These are phyloP conservation scores for Zaprionus camerounensis DNA, from an alignment of 1,140 invertebrate species.

Conservation along the genomic window DNA sequence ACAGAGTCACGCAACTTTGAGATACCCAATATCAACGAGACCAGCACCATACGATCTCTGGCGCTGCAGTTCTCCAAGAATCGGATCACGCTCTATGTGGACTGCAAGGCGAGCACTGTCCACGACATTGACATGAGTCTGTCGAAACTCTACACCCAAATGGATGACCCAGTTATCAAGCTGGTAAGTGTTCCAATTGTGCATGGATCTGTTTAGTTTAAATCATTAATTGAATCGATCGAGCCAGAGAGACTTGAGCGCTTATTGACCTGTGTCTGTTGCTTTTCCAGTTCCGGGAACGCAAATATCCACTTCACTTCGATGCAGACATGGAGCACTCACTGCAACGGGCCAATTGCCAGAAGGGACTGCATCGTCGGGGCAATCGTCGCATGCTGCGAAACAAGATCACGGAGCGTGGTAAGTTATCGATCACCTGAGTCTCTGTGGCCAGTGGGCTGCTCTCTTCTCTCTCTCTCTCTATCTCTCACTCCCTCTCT, in stretches of 20 bases:
- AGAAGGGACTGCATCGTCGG: slow-evolving; percentile 74
- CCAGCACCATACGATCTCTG: slow-evolving; percentile 80
- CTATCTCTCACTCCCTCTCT: background rate
- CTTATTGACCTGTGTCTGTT: background rate
- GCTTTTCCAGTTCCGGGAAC: slow-evolving; percentile 84
- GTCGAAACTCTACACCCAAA: slow-evolving; percentile 79
- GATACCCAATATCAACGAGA: slow-evolving; percentile 83
- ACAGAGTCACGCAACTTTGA: slow-evolving; percentile 81
- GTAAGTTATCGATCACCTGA: slow-evolving; percentile 57
- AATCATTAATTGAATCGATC: background rate
- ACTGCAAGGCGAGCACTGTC: slow-evolving; percentile 79
- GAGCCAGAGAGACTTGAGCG: too few species aligned
- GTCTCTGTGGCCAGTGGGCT: slow-evolving; percentile 31
- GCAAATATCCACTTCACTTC: slow-evolving; percentile 85
- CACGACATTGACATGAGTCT: slow-evolving; percentile 81
- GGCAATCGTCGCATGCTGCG: slow-evolving; percentile 76
- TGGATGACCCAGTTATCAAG: slow-evolving; percentile 83
- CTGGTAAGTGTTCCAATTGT: slow-evolving; percentile 60
- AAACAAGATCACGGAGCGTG: slow-evolving; percentile 80
- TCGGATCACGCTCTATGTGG: slow-evolving; percentile 75
- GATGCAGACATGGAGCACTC: slow-evolving; percentile 83
- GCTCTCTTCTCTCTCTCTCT: background rate
- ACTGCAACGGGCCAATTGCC: slow-evolving; percentile 80
- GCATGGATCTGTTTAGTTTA: background rate
- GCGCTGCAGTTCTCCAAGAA: slow-evolving; percentile 80